Percentiles rank a stretch among this genome's conserved stretches.
phyloP scores from a whole-genome alignment of 2,797 vertebrate genomes.

The Parauchenoglanis ngamensis region DNA sequence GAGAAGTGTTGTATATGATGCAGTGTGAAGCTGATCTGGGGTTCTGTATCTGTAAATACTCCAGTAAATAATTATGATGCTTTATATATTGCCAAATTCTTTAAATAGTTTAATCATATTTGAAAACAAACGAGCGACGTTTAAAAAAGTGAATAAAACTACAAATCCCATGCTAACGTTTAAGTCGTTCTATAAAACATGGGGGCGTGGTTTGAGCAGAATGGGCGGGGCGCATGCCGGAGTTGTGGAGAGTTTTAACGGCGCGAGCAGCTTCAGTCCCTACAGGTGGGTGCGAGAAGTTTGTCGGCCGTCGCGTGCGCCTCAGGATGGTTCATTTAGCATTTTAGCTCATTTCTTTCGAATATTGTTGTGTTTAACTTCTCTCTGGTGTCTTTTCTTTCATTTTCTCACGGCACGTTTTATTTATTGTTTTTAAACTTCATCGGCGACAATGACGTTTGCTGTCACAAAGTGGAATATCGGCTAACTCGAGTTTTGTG shows the following conservation, averaged over 20 bases:
- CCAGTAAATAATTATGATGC: neutral
- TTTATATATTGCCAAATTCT: neutral
- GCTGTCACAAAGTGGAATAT: slow-evolving; percentile 12
- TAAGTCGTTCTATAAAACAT: rapidly evolving
- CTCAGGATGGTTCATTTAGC: neutral
- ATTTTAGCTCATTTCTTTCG: neutral
- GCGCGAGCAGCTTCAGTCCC: slow-evolving; percentile 23
- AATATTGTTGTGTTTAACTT: neutral
- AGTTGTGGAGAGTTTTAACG: neutral
- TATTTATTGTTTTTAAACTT: neutral
- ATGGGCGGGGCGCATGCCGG: slow-evolving; percentile 59
- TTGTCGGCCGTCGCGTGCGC: neutral
- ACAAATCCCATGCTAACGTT: slow-evolving; percentile 66
- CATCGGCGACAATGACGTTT: slow-evolving; percentile 14
- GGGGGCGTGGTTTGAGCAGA: neutral
- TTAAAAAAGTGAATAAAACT: slow-evolving; percentile 55
- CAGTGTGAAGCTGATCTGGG: neutral
- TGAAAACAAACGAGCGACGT: too few relatives aligned
- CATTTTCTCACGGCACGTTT: neutral
- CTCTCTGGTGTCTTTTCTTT: too few relatives aligned
- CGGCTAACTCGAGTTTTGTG: slow-evolving; percentile 14
- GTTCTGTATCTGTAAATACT: neutral
- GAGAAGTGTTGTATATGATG: neutral
- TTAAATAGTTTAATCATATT: neutral
- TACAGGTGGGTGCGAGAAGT: slow-evolving; percentile 68